Percentiles rank a stretch among this genome's conserved stretches.
Conservation (phyloP, 2,797 vertebrate species). For the Loriculus beryllinus region DNA sequence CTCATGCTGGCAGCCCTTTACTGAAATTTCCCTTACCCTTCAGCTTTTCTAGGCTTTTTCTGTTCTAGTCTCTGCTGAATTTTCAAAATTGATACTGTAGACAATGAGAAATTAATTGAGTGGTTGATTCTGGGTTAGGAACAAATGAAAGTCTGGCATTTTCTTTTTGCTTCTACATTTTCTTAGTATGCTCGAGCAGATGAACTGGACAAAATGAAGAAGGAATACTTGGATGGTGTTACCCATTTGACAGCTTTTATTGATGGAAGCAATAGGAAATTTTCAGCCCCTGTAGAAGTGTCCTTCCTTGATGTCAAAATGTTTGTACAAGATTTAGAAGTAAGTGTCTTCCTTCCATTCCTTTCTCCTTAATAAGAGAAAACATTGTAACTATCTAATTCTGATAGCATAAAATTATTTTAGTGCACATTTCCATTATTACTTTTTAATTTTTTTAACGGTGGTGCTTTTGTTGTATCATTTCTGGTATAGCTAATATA, state of each 20-base stretch:
- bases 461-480: not conserved
- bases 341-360: slow-evolving; percentile 34
- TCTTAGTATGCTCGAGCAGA: slow-evolving; percentile 92
- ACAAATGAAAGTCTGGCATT: not conserved
- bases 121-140: not conserved
- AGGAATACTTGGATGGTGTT: slow-evolving; percentile 88
- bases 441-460: not conserved
- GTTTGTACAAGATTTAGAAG: slow-evolving; percentile 94
- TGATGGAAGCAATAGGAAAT: slow-evolving; percentile 85
- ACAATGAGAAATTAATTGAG: not conserved
- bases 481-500: not conserved
- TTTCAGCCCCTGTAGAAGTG: slow-evolving; percentile 85
- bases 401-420: not conserved
- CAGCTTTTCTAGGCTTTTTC: not conserved
- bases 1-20: not conserved
- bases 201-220: slow-evolving; percentile 89
- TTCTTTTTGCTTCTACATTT: not conserved
- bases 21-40: not conserved
- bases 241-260: slow-evolving; percentile 86
- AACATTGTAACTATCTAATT: not conserved
- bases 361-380: not conserved
- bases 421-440: not conserved
- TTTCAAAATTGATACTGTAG: not conserved
- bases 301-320: slow-evolving; percentile 90
- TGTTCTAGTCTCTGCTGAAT: not conserved